A percentile compares a stretch with the other conserved stretches of the same genome.
phyloP scores from a whole-genome alignment of 2,888 invertebrate species.

The Drosophila meridionalis region DNA sequence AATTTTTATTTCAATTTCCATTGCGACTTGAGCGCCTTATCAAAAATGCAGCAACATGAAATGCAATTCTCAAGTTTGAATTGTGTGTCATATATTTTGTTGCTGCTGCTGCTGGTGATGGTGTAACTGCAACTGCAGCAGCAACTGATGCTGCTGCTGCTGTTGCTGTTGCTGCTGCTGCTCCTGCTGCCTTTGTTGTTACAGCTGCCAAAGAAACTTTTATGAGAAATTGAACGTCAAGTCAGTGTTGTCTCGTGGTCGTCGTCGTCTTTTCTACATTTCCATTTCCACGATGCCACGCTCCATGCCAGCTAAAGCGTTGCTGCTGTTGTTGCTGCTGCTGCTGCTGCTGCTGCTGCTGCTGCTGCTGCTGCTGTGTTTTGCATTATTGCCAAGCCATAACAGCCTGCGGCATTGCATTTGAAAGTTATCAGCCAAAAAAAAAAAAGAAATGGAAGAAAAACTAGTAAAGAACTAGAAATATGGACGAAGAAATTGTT shows the following conservation, averaged over 20 bases:
- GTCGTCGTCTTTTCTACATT: conserved; percentile 11
- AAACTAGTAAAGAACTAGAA: conserved; percentile 51
- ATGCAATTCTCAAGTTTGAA: conserved; percentile 72
- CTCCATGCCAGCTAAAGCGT: conserved; percentile 9
- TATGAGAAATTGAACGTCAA: conserved; percentile 78
- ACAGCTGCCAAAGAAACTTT: conserved; percentile 65
- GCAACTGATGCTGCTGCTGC: neutral
- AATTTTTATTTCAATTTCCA: conserved; percentile 16
- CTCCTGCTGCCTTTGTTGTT: conserved; percentile 35
- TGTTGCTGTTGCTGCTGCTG: conserved; percentile 16
- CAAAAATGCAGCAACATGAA: conserved; percentile 60
- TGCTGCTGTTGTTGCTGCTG: conserved; percentile 17
- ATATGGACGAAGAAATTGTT: conserved; percentile 59
- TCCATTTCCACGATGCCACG: conserved; percentile 15
- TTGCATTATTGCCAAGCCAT: conserved; percentile 76
- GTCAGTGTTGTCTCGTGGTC: conserved; percentile 22
- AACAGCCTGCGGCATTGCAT: conserved; percentile 78
- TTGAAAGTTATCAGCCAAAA: conserved; percentile 72
- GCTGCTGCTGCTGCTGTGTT: conserved; percentile 45
- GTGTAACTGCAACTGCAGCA: conserved; percentile 17
- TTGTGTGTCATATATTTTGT: conserved; percentile 65
- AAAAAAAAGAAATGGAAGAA: conserved; percentile 6
- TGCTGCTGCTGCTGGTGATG: conserved; percentile 9
- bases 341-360: conserved; percentile 21
- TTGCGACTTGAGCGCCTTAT: conserved; percentile 47